Conservation (phyloP, 2,113 vertebrate species). For the Cisticola juncidis region DNA sequence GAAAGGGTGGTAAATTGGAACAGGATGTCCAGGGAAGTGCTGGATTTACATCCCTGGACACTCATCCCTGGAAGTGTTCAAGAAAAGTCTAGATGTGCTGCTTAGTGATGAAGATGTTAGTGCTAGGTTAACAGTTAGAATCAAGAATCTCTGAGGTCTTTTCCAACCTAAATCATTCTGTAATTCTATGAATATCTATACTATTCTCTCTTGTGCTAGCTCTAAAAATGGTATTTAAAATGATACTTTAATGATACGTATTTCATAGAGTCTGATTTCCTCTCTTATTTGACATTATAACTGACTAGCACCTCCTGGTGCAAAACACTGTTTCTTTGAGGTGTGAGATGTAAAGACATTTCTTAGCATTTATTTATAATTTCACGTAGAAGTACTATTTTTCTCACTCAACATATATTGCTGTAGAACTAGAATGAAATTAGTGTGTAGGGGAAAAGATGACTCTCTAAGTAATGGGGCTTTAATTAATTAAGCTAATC, state of each 20-base stretch:
- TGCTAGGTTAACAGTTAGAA: neutral
- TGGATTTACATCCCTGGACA: neutral
- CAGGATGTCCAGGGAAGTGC: neutral
- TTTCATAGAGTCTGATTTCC: neutral
- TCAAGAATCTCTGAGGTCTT: neutral
- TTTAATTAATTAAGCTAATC: neutral
- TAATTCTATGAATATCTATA: neutral
- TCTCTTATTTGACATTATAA: neutral
- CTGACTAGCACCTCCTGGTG: neutral
- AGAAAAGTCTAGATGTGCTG: neutral
- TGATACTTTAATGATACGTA: neutral
- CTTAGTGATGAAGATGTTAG: neutral
- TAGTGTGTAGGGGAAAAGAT: neutral
- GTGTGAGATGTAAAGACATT: neutral
- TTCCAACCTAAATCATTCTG: neutral
- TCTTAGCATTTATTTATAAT: neutral
- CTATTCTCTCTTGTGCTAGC: neutral
- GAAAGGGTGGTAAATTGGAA: neutral
- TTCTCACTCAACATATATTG: neutral
- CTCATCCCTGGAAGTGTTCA: neutral
- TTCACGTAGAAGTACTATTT: neutral
- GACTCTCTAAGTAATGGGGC: neutral
- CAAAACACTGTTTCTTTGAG: neutral
- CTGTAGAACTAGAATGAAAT: neutral
- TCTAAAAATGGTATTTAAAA: neutral